Conservation (phyloP, 2,888 invertebrate species). For the Dryomyza anilis region DNA sequence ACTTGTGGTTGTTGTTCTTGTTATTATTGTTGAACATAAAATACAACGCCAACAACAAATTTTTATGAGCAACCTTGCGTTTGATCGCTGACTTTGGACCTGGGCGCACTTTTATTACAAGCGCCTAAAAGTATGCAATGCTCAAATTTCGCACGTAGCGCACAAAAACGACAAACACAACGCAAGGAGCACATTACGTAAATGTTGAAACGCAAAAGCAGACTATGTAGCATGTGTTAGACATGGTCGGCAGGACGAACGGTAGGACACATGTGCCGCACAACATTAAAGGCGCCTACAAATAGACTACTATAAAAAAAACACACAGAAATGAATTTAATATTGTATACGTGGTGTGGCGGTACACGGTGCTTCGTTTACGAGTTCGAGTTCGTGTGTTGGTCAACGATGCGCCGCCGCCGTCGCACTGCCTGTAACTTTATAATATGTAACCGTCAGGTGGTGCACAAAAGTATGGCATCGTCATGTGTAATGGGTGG, state of each 20-base stretch:
- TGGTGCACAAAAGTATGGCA: no score
- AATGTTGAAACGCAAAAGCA: not conserved
- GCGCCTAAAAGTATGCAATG: constrained; percentile 27
- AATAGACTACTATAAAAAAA: not conserved
- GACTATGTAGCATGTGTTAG: not conserved
- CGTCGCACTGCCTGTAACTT: no score
- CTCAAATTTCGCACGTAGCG: constrained; percentile 6
- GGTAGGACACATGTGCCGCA: not conserved
- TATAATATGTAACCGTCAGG: no score
- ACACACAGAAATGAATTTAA: no score
- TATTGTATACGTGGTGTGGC: no score
- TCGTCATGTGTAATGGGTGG: no score
- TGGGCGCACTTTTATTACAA: no score
- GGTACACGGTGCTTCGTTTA: no score
- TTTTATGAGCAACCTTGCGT: constrained; percentile 1
- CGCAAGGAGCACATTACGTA: constrained; percentile 7
- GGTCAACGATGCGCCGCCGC: no score
- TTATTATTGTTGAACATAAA: no score
- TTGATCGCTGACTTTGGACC: not conserved
- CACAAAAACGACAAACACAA: no score
- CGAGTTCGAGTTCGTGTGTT: not conserved
- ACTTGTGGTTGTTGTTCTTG: no score
- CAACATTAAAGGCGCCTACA: constrained; percentile 8
- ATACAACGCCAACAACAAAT: not conserved
- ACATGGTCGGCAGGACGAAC: not conserved